These are phyloP conservation scores for Pyrgilauda ruficollis DNA, from an alignment of 2,113 vertebrate genomes.

Conservation along the genomic window DNA sequence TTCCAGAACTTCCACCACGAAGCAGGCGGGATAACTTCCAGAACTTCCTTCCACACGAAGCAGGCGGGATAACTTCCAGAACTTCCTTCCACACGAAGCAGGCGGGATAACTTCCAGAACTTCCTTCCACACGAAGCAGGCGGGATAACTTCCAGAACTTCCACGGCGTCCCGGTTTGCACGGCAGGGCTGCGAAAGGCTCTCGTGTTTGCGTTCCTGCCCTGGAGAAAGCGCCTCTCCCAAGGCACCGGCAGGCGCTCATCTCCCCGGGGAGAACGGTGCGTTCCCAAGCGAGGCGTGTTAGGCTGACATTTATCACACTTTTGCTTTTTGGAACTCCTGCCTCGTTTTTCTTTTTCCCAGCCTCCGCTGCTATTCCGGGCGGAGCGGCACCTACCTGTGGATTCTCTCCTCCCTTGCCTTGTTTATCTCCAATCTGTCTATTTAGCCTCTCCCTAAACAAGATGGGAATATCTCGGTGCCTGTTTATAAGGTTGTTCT, in stretches of 20 bases:
- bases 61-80: no score
- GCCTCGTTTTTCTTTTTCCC: background rate
- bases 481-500: conserved; percentile 76
- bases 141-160: no score
- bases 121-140: no score
- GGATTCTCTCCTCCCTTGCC: conserved; percentile 4
- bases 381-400: background rate
- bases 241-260: background rate
- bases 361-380: background rate
- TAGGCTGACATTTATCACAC: conserved; percentile 38
- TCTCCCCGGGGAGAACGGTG: background rate
- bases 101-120: no score
- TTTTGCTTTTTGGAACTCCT: background rate
- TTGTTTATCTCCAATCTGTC: conserved; percentile 76
- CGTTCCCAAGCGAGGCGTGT: conserved; percentile 16
- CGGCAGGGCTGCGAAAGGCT: background rate
- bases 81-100: no score
- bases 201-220: background rate
- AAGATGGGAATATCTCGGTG: conserved; percentile 76
- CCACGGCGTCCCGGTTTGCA: no score
- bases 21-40: no score
- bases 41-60: no score
- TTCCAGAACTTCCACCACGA: no score
- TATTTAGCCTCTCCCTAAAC: conserved; percentile 74
- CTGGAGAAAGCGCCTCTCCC: conserved; percentile 18